These are phyloP conservation scores for Philantomba maxwellii DNA, from an alignment of 2,113 vertebrate genomes.

Conservation along the genomic window DNA sequence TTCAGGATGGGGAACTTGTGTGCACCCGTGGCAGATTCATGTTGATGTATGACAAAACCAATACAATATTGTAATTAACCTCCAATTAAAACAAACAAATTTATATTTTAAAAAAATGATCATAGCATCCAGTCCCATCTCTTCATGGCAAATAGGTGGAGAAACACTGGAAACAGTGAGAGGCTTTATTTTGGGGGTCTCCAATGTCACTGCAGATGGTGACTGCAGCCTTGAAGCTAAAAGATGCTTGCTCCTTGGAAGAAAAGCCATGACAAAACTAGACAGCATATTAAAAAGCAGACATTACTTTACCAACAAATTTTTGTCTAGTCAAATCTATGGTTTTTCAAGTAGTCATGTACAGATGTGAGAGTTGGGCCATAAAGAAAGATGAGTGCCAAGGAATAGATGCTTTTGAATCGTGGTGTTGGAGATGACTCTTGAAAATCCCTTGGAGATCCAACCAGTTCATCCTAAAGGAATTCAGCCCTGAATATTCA, in stretches of 20 bases:
- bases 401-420: background rate
- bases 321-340: background rate
- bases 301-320: background rate
- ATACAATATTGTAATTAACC: too few relatives aligned
- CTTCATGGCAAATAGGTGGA: background rate
- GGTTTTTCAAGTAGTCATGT: background rate
- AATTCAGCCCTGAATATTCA: background rate
- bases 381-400: background rate
- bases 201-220: background rate
- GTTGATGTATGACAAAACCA: too few relatives aligned
- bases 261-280: background rate
- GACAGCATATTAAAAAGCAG: background rate
- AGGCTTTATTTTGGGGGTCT: background rate
- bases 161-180: background rate
- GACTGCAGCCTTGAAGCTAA: background rate
- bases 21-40: fast-evolving
- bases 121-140: background rate
- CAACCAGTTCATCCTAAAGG: background rate
- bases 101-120: background rate
- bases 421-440: background rate
- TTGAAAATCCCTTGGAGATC: background rate
- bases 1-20: too few relatives aligned
- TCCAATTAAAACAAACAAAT: too few relatives aligned
- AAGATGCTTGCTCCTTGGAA: background rate
- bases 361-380: background rate